Evolutionary conservation across 2,888 invertebrate species (phyloP).

Genomic region (Scotopteryx bipunctaria): DNA sequence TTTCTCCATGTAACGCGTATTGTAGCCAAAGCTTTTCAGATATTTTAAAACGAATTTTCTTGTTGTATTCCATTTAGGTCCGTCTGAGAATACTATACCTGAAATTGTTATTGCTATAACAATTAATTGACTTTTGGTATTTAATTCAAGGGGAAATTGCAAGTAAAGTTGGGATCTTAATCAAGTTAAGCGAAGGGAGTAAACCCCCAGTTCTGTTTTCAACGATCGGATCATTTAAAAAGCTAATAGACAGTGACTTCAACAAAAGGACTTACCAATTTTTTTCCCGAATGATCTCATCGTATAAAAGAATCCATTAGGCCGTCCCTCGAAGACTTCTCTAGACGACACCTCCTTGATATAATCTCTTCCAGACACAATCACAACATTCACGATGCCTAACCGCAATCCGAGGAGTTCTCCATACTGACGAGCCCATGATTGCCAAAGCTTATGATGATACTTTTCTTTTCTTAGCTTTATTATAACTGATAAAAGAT

Average conservation of each 20-base stretch:
- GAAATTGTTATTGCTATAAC: constrained; percentile 25
- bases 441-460: constrained; percentile 85
- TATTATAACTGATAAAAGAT: constrained; percentile 61
- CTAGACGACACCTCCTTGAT: constrained; percentile 85
- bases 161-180: too few species aligned
- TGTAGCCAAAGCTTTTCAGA: constrained; percentile 85
- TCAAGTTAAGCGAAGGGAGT: too few species aligned
- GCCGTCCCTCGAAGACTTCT: constrained; percentile 88
- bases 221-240: too few species aligned
- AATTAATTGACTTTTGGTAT: too few species aligned
- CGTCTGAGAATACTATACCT: constrained; percentile 89
- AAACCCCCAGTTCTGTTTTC: too few species aligned
- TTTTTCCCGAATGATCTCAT: constrained; percentile 87
- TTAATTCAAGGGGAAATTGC: too few species aligned
- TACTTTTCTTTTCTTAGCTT: constrained; percentile 55
- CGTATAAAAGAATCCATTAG: constrained; percentile 88
- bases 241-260: too few species aligned
- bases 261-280: constrained; percentile 83
- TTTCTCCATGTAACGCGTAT: constrained; percentile 84
- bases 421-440: constrained; percentile 84
- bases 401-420: constrained; percentile 86
- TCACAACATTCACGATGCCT: constrained; percentile 84
- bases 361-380: constrained; percentile 84
- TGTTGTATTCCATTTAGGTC: constrained; percentile 85
- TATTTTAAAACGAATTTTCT: constrained; percentile 86